These are phyloP conservation scores for Scopus umbretta DNA, from an alignment of 2,113 vertebrate genomes.

Conservation along the genomic window DNA sequence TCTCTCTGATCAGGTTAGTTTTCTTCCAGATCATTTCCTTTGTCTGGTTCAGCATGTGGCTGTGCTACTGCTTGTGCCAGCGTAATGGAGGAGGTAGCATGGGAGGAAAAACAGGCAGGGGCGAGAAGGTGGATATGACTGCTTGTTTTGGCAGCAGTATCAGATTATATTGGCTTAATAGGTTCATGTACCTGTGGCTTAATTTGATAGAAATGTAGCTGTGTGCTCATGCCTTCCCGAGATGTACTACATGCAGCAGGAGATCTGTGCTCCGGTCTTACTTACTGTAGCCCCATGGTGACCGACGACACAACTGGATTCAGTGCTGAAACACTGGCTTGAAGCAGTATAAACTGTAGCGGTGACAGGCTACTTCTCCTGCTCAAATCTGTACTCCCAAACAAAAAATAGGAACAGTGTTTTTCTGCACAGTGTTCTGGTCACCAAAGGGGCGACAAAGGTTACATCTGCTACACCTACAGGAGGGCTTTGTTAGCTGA, in stretches of 20 bases:
- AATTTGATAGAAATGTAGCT: conserved; percentile 7
- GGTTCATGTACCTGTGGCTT: not conserved
- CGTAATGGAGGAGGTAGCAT: not conserved
- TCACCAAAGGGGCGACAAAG: not conserved
- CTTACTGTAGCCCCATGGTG: not conserved
- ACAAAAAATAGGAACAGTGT: not conserved
- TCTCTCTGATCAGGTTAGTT: not conserved
- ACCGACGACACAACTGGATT: not conserved
- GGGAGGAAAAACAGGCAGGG: not conserved
- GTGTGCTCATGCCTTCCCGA: not conserved
- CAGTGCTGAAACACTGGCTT: not conserved
- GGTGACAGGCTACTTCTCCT: not conserved
- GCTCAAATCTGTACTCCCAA: not conserved
- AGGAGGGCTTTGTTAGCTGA: conserved; percentile 19
- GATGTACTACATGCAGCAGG: not conserved
- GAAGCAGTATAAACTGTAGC: not conserved
- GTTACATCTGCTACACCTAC: not conserved
- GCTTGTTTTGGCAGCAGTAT: not conserved
- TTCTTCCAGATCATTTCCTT: conserved; percentile 5
- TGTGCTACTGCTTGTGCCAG: not conserved
- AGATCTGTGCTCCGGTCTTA: fast-evolving
- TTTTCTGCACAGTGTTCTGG: not conserved
- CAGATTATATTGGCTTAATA: not conserved
- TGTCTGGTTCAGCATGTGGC: not conserved
- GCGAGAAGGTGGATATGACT: not conserved